Evolutionary conservation across 2,888 invertebrate species (phyloP).

Genomic region (Perithous albicinctus): DNA sequence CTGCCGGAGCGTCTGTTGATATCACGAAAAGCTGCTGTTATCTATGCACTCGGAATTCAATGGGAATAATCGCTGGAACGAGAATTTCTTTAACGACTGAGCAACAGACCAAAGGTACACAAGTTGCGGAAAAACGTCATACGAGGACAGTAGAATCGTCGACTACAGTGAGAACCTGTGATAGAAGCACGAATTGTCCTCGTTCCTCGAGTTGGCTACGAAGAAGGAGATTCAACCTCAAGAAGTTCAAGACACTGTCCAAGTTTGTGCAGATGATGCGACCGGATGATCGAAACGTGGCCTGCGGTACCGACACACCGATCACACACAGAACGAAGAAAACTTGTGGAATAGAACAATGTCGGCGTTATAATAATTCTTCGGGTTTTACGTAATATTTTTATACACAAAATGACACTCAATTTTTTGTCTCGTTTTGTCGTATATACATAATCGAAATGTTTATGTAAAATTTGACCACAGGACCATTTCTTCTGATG

Average conservation of each 20-base stretch:
- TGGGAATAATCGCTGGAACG: constrained; percentile 67
- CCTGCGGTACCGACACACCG: constrained; percentile 65
- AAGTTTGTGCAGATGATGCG: constrained; percentile 54
- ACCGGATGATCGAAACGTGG: constrained; percentile 64
- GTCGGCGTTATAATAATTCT: constrained; percentile 15
- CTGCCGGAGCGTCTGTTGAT: constrained; percentile 56
- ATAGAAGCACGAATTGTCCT: constrained; percentile 67
- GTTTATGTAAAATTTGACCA: background rate
- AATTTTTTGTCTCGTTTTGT: too few species aligned
- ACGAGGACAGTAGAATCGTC: constrained; percentile 68
- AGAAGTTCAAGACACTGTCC: constrained; percentile 53
- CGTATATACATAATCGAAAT: too few species aligned
- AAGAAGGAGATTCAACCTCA: constrained; percentile 21
- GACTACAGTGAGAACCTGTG: constrained; percentile 67
- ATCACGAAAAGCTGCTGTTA: constrained; percentile 75
- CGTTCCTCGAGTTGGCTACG: background rate
- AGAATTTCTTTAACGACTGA: constrained; percentile 23
- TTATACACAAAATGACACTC: background rate
- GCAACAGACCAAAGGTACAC: constrained; percentile 64
- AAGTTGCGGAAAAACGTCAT: constrained; percentile 51
- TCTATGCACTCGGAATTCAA: constrained; percentile 71
- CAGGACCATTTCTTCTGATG: too few species aligned
- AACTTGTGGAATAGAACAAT: constrained; percentile 40
- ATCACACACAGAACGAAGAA: constrained; percentile 5
- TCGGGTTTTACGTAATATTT: background rate